A percentile compares a stretch with the other conserved stretches of the same genome.
These are phyloP conservation scores for Danaus melanippus DNA, from an alignment of 1,140 invertebrate species.

Conservation along the genomic window DNA sequence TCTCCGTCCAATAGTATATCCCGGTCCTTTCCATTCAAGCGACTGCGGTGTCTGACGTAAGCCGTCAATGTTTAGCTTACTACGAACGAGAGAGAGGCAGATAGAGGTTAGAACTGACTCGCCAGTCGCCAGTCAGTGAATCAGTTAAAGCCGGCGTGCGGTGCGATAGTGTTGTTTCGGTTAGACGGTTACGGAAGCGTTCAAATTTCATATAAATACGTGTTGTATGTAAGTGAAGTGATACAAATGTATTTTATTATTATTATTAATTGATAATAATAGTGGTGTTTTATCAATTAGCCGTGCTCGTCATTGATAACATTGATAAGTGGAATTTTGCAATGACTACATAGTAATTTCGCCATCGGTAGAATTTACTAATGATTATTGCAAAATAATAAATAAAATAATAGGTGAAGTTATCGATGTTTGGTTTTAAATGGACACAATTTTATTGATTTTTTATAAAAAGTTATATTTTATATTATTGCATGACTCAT, in stretches of 20 bases:
- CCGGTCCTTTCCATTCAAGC: slow-evolving; percentile 53
- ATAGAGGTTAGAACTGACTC: slow-evolving; percentile 20
- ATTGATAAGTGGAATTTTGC: slow-evolving; percentile 56
- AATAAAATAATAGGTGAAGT: slow-evolving; percentile 12
- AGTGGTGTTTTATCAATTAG: slow-evolving; percentile 8
- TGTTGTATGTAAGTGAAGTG: slow-evolving; percentile 13
- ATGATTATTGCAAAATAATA: slow-evolving; percentile 17
- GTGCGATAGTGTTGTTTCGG: slow-evolving; percentile 31
- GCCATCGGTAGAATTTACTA: slow-evolving; percentile 28
- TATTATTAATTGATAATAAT: slow-evolving; percentile 4
- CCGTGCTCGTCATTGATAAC: slow-evolving; percentile 48
- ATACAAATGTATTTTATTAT: slow-evolving; percentile 4
- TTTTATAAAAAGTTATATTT: not conserved
- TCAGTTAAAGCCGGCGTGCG: slow-evolving; percentile 27
- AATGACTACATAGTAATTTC: slow-evolving; percentile 41
- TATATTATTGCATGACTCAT: slow-evolving; percentile 12
- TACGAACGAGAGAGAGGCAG: slow-evolving; percentile 41
- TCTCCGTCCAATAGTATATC: slow-evolving; percentile 14
- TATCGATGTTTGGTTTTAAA: slow-evolving; percentile 17
- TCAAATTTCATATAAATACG: slow-evolving; percentile 6
- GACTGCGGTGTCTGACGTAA: slow-evolving; percentile 46
- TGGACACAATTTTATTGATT: slow-evolving; percentile 2
- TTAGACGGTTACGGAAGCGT: not conserved
- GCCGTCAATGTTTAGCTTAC: slow-evolving; percentile 50
- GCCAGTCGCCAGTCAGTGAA: slow-evolving; percentile 36